These are phyloP conservation scores for Timema podura DNA, from an alignment of 2,888 invertebrate genomes.

Conservation along the genomic window DNA sequence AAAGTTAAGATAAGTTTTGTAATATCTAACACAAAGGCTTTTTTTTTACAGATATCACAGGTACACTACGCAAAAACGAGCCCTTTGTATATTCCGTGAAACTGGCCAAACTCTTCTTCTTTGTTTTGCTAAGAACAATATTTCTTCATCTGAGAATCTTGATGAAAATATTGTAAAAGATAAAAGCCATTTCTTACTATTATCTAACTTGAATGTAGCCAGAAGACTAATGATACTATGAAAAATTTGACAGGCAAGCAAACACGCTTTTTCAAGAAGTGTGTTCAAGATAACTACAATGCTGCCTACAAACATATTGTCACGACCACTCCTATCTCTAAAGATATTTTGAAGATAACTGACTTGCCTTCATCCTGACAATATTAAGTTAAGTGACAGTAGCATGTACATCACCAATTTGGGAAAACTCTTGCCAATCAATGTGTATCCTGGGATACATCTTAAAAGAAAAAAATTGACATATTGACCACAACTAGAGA, in stretches of 20 bases:
- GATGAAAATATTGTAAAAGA: neutral
- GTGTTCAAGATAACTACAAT: neutral
- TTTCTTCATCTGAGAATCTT: neutral
- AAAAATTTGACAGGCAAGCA: neutral
- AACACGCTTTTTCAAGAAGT: neutral
- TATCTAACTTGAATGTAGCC: neutral
- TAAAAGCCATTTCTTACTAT: neutral
- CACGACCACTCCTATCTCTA: conserved; percentile 1
- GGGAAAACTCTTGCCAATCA: conserved; percentile 7
- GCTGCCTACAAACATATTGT: neutral
- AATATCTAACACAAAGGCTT: conserved; percentile 2
- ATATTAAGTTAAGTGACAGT: conserved; percentile 1
- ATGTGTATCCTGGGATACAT: neutral
- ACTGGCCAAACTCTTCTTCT: neutral
- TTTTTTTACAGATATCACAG: no score
- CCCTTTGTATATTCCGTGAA: neutral
- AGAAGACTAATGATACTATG: neutral
- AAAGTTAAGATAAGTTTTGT: conserved; percentile 1
- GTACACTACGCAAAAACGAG: neutral
- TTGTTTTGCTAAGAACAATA: neutral
- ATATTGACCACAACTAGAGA: neutral
- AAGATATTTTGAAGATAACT: neutral
- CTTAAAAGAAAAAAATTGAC: neutral
- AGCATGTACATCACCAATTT: neutral
- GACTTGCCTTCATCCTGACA: neutral